Evolutionary conservation across 2,888 invertebrate genomes (phyloP).

Genomic region (Diarsia brunnea): DNA sequence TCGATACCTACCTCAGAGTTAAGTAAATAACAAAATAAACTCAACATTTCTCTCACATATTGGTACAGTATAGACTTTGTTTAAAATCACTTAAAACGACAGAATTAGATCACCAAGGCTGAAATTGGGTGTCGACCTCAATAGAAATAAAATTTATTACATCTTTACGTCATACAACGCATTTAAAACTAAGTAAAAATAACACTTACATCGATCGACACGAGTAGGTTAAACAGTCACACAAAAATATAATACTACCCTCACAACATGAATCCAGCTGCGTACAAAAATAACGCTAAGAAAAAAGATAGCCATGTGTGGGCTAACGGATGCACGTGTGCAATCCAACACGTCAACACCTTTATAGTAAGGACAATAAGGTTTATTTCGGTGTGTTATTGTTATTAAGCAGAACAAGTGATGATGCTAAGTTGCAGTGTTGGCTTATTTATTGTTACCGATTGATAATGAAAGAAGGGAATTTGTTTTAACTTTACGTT

Average conservation of each 20-base stretch:
- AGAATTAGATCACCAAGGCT: conserved; percentile 63
- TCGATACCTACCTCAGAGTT: conserved; percentile 36
- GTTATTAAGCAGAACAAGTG: conserved; percentile 65
- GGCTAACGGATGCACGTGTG: conserved; percentile 70
- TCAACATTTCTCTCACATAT: conserved; percentile 32
- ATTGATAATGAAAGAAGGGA: conserved; percentile 65
- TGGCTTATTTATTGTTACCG: conserved; percentile 64
- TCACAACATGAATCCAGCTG: conserved; percentile 80
- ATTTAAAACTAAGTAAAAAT: conserved; percentile 48
- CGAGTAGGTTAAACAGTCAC: conserved; percentile 54
- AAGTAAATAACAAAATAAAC: conserved; percentile 50
- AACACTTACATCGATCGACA: conserved; percentile 50
- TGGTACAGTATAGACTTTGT: conserved; percentile 37
- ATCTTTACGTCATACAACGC: conserved; percentile 45
- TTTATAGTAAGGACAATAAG: conserved; percentile 62
- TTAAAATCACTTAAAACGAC: conserved; percentile 52
- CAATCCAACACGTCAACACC: conserved; percentile 60
- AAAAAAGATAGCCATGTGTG: conserved; percentile 79
- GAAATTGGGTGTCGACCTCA: conserved; percentile 44
- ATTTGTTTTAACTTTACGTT: conserved; percentile 52
- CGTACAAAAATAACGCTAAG: conserved; percentile 75
- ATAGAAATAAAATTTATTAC: conserved; percentile 55
- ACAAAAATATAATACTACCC: conserved; percentile 73
- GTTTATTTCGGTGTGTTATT: conserved; percentile 62
- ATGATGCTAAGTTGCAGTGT: conserved; percentile 68